Conservation (phyloP, 1,140 invertebrate species). For the Atopsyche davidsoni region DNA sequence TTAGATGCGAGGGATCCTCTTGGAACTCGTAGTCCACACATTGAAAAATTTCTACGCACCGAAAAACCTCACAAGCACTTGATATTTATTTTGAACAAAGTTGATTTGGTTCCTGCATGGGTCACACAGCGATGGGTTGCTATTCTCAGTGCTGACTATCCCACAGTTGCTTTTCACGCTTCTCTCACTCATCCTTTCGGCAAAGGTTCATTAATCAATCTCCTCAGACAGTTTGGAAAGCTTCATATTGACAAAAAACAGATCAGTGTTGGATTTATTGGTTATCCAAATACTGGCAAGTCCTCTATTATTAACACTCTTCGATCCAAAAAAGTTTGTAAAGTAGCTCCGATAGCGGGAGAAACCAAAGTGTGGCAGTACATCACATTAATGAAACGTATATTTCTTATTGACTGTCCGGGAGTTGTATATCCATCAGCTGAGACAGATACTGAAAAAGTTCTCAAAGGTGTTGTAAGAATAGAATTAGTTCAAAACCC, state of each 20-base stretch:
- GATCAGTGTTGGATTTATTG: conserved; percentile 98
- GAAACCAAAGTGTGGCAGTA: conserved; percentile 99
- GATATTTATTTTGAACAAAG: conserved; percentile 93
- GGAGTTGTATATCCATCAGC: conserved; percentile 94
- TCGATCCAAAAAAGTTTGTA: conserved; percentile 92
- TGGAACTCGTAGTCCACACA: conserved; percentile 89
- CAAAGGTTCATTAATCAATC: conserved; percentile 94
- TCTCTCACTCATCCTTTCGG: conserved; percentile 97
- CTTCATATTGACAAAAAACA: conserved; percentile 94
- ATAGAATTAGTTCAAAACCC: conserved; percentile 93
- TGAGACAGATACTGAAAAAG: conserved; percentile 91
- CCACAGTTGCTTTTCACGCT: conserved; percentile 97
- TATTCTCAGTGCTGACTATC: conserved; percentile 88
- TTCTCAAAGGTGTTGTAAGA: conserved; percentile 91
- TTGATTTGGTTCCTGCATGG: conserved; percentile 94
- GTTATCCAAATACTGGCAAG: conserved; percentile 99
- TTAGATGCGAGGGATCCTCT: conserved; percentile 92
- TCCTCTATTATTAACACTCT: conserved; percentile 98
- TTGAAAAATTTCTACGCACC: conserved; percentile 84
- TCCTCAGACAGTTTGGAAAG: conserved; percentile 95
- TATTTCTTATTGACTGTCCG: conserved; percentile 98
- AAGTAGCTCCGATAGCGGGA: conserved; percentile 97
- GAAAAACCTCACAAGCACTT: conserved; percentile 94
- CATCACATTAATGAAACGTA: conserved; percentile 94
- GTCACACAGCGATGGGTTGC: conserved; percentile 95